Percentiles rank a stretch among this genome's conserved stretches.
These are phyloP conservation scores for Anastrepha obliqua DNA, from an alignment of 1,140 invertebrate genomes.

Conservation along the genomic window DNA sequence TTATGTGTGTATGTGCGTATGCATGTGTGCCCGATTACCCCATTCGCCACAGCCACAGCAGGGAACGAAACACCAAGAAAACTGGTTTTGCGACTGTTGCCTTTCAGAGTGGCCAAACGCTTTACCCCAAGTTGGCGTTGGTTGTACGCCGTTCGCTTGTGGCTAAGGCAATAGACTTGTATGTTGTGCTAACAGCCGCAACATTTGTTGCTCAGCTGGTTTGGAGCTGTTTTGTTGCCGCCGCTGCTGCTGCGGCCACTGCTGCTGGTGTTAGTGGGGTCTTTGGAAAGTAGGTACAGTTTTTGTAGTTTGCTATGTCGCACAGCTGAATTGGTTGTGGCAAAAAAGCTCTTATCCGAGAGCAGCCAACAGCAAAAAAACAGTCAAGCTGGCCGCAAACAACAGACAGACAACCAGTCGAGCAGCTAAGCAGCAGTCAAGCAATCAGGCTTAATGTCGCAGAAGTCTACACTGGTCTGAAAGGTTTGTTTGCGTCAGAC, in stretches of 20 bases:
- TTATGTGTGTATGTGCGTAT: background rate
- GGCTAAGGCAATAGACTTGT: background rate
- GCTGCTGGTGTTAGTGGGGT: background rate
- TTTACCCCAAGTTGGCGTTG: conserved; percentile 1
- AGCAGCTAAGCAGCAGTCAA: background rate
- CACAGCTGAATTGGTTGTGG: conserved; percentile 39
- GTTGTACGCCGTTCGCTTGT: background rate
- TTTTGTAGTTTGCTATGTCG: conserved; percentile 18
- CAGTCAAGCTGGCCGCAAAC: background rate
- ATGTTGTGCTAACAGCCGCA: background rate
- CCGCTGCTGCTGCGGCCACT: background rate
- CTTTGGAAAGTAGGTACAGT: conserved; percentile 52
- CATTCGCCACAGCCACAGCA: conserved; percentile 12
- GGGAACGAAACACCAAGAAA: conserved; percentile 21
- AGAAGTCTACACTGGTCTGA: background rate
- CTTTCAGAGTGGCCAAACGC: background rate
- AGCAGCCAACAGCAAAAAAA: background rate
- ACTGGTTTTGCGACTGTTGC: conserved; percentile 1
- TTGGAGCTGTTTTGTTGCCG: background rate
- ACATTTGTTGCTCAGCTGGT: conserved; percentile 28
- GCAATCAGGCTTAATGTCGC: background rate
- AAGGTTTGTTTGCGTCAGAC: conserved; percentile 2
- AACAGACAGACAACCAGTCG: background rate
- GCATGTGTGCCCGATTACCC: background rate
- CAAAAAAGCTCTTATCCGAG: conserved; percentile 12